These are phyloP conservation scores for Epizoanthus rinbou DNA, from an alignment of 92 coral and sea anemone genomes.

Conservation along the genomic window DNA sequence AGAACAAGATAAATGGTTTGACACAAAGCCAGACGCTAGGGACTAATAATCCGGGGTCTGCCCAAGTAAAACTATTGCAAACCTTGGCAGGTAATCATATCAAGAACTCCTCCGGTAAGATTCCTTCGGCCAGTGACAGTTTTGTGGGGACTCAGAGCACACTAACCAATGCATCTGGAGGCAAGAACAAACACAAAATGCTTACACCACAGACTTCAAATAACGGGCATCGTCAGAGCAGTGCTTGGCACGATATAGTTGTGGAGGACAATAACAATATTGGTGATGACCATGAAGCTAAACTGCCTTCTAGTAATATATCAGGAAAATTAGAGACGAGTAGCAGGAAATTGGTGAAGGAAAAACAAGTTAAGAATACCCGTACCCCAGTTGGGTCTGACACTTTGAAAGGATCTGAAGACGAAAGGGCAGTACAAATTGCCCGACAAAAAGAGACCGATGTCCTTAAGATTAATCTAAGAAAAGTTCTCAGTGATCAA, in stretches of 20 bases:
- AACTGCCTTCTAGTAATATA: not conserved
- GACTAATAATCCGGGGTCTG: not conserved
- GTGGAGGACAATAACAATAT: not conserved
- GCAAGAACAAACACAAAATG: not conserved
- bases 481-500: slow-evolving; percentile 20
- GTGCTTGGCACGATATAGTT: not conserved
- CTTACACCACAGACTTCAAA: not conserved
- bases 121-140: too few relatives aligned
- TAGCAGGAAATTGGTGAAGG: too few relatives aligned
- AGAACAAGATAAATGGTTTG: not conserved
- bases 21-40: not conserved
- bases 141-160: too few relatives aligned
- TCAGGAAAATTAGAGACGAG: too few relatives aligned
- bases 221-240: not conserved
- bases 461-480: slow-evolving; percentile 7
- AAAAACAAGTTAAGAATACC: too few relatives aligned
- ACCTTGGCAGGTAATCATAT: not conserved
- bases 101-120: not conserved
- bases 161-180: too few relatives aligned
- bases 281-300: not conserved
- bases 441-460: not conserved
- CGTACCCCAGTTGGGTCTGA: too few relatives aligned
- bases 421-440: not conserved
- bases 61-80: not conserved
- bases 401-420: too few relatives aligned